Conservation (phyloP, 2,888 invertebrate species). For the Xanthostigma xanthostigma region DNA sequence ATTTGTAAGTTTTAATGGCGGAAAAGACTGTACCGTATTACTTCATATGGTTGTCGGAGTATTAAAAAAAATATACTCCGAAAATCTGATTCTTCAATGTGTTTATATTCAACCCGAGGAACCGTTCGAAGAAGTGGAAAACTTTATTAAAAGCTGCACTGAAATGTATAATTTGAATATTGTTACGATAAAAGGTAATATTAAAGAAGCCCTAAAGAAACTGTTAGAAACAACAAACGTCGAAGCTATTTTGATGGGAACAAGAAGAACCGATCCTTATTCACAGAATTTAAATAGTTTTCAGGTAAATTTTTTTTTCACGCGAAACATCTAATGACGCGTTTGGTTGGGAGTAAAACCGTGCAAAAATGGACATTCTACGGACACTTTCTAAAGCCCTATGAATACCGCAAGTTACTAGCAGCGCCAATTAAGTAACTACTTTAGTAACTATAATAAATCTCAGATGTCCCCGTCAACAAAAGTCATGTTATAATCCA, state of each 20-base stretch:
- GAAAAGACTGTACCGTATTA: conserved; percentile 94
- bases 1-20: conserved; percentile 92
- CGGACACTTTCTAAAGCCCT: too few species aligned
- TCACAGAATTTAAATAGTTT: conserved; percentile 50
- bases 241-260: conserved; percentile 85
- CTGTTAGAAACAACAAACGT: conserved; percentile 40
- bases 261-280: conserved; percentile 74
- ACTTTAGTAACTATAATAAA: too few species aligned
- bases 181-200: conserved; percentile 46
- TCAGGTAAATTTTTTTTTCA: conserved; percentile 38
- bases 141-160: conserved; percentile 60
- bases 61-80: conserved; percentile 23
- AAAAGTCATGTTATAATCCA: too few species aligned
- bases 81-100: conserved; percentile 35
- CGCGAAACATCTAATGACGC: too few species aligned
- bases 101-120: conserved; percentile 69
- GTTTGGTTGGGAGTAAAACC: too few species aligned
- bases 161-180: conserved; percentile 60
- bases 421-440: too few species aligned
- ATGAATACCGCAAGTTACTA: too few species aligned
- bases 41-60: conserved; percentile 52
- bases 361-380: too few species aligned
- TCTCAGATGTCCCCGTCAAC: too few species aligned
- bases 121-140: conserved; percentile 74
- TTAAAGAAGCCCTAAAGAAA: conserved; percentile 53